Percentiles rank a stretch among this genome's conserved stretches.
Evolutionary conservation across 2,888 invertebrate species (phyloP).

Genomic region (Drosophila cognata): DNA sequence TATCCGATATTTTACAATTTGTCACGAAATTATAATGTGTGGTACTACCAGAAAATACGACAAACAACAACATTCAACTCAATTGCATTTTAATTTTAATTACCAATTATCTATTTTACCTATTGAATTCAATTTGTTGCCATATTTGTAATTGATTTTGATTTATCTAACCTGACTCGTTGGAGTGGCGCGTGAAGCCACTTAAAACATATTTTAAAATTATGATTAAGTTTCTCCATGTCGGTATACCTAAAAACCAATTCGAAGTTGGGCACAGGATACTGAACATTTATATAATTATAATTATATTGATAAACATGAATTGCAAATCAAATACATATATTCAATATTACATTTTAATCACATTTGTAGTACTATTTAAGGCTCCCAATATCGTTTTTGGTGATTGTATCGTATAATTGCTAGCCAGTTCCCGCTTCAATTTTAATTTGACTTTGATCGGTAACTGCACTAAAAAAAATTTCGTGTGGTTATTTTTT

Average conservation of each 20-base stretch:
- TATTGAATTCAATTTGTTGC: constrained; percentile 46
- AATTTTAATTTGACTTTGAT: neutral
- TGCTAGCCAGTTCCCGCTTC: neutral
- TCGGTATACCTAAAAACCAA: constrained; percentile 32
- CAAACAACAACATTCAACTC: constrained; percentile 42
- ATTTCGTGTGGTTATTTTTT: neutral
- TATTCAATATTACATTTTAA: constrained; percentile 32
- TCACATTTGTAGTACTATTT: neutral
- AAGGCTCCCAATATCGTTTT: neutral
- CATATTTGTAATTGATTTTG: constrained; percentile 49
- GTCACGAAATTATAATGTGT: constrained; percentile 56
- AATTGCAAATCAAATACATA: constrained; percentile 51
- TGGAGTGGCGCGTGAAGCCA: constrained; percentile 41
- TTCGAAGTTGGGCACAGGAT: constrained; percentile 39
- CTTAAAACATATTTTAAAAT: constrained; percentile 40
- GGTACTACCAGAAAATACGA: constrained; percentile 32
- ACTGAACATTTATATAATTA: constrained; percentile 44
- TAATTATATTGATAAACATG: constrained; percentile 37
- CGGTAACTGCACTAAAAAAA: neutral
- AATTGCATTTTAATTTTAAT: constrained; percentile 52
- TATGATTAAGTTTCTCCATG: constrained; percentile 43
- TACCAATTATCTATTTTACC: constrained; percentile 6
- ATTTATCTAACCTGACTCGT: constrained; percentile 34
- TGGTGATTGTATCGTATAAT: neutral
- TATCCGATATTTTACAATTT: constrained; percentile 42